Evolutionary conservation across 37 sponge, comb jelly and placozoan species (phyloP).

Genomic region (Cladorhizidae sp.): DNA sequence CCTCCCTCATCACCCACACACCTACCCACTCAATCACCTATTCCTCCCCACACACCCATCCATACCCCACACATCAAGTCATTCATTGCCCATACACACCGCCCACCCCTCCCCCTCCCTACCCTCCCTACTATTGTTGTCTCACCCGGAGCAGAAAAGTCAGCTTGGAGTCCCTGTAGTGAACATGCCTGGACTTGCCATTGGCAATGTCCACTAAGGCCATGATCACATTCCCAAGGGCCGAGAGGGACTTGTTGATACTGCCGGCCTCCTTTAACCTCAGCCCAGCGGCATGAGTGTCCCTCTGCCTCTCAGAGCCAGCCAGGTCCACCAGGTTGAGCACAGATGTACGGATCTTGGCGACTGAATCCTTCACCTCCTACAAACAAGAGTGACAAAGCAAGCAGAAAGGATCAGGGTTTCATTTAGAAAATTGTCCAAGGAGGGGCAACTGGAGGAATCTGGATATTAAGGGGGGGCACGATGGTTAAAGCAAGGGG

Average conservation of each 20-base stretch:
- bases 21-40: no score
- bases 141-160: constrained; percentile 85
- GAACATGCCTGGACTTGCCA: constrained; percentile 82
- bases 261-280: constrained; percentile 90
- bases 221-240: constrained; percentile 88
- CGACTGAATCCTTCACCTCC: constrained; percentile 59
- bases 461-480: no score
- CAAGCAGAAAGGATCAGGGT: no score
- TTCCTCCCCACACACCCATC: no score
- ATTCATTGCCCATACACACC: no score
- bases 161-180: constrained; percentile 89
- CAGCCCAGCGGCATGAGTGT: constrained; percentile 70
- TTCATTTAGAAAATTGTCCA: no score
- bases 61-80: no score
- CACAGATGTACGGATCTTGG: constrained; percentile 75
- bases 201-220: constrained; percentile 79
- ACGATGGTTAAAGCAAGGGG: no score
- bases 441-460: no score
- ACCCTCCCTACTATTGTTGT: no score
- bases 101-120: no score
- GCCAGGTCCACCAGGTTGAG: constrained; percentile 88
- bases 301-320: constrained; percentile 87
- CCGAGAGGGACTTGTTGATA: constrained; percentile 86
- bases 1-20: no score
- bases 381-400: constrained; percentile 10